A percentile compares a stretch with the other conserved stretches of the same genome.
phyloP scores from a whole-genome alignment of 2,888 invertebrate species.

The Seira sanloemensis region DNA sequence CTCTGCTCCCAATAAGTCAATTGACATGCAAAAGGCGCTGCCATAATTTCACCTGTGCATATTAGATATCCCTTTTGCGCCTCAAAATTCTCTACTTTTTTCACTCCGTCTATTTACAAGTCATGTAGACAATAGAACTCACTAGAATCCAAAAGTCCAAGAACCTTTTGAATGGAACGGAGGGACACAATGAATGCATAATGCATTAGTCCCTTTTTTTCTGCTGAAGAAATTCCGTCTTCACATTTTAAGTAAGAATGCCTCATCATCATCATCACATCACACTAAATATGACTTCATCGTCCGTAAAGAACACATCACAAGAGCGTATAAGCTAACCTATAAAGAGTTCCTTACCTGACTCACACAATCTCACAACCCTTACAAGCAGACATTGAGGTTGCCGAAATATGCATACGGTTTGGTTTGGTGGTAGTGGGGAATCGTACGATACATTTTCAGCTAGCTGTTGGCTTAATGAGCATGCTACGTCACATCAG shows the following conservation, averaged over 20 bases:
- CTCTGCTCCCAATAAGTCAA: too few relatives aligned
- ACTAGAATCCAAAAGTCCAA: not conserved
- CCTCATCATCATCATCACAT: too few relatives aligned
- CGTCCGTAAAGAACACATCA: too few relatives aligned
- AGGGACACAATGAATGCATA: not conserved
- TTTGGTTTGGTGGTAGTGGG: not conserved
- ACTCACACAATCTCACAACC: not conserved
- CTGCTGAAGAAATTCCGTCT: not conserved
- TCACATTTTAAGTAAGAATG: not conserved
- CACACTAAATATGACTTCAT: too few relatives aligned
- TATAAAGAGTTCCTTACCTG: not conserved
- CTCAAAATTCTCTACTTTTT: too few relatives aligned
- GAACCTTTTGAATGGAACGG: not conserved
- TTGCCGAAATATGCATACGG: not conserved
- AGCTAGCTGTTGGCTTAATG: conserved; percentile 40
- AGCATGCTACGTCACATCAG: conserved; percentile 49
- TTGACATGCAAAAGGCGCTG: too few relatives aligned
- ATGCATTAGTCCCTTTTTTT: not conserved
- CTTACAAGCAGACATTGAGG: not conserved
- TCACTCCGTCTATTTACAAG: too few relatives aligned
- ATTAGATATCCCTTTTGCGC: too few relatives aligned
- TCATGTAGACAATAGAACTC: too few relatives aligned
- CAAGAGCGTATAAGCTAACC: not conserved
- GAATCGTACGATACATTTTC: conserved; percentile 26
- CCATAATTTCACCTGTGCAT: not conserved